Percentiles rank a stretch among this genome's conserved stretches.
Conservation (phyloP, 1,140 invertebrate genomes). For the Heliconius nattereri region DNA sequence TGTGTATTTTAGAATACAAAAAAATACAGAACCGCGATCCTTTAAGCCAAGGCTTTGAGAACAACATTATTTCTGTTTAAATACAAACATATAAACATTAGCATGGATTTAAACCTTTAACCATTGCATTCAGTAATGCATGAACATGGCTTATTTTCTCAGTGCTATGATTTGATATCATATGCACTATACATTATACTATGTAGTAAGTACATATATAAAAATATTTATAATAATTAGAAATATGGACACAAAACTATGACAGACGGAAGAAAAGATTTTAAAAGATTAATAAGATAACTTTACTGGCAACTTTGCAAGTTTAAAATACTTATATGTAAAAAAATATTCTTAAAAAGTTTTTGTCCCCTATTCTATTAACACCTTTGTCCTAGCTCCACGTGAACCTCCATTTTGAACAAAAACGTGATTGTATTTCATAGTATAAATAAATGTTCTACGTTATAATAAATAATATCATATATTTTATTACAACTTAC, state of each 20-base stretch:
- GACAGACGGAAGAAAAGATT: not conserved
- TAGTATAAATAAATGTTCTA: not conserved
- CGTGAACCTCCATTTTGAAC: not conserved
- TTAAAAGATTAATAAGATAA: not conserved
- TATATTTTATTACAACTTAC: conserved; percentile 48
- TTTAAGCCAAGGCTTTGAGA: not conserved
- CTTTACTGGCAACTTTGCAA: not conserved
- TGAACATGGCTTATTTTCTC: not conserved
- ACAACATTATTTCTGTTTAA: not conserved
- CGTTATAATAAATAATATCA: not conserved
- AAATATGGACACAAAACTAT: not conserved
- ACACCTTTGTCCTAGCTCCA: not conserved
- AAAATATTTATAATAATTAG: no score
- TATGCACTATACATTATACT: not conserved
- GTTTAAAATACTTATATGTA: not conserved
- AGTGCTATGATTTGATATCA: not conserved
- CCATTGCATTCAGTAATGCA: not conserved
- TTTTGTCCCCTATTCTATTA: not conserved
- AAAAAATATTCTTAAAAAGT: not conserved
- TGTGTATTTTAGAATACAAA: no score
- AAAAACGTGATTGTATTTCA: not conserved
- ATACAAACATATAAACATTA: not conserved
- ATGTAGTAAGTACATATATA: not conserved
- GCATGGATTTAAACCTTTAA: not conserved
- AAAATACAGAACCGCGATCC: no score